phyloP scores from a whole-genome alignment of 2,797 vertebrate species.

The Mus spretus region DNA sequence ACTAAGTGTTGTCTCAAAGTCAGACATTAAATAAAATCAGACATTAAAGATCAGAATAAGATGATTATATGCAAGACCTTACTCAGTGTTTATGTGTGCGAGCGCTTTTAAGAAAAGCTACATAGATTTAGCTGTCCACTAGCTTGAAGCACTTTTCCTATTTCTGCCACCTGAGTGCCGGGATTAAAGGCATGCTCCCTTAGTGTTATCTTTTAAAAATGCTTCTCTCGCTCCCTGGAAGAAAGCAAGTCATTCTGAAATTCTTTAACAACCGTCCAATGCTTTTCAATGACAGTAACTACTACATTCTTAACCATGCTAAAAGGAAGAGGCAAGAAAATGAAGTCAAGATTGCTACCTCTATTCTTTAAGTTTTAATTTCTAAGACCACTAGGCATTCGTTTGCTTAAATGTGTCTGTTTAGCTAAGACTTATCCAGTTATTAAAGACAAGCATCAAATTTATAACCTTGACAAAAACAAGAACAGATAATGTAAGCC shows the following conservation, averaged over 20 bases:
- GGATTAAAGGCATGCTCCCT: not conserved
- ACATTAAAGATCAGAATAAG: conserved; percentile 18
- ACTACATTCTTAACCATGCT: not conserved
- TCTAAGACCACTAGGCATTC: conserved; percentile 9
- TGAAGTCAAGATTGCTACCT: not conserved
- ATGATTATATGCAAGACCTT: not conserved
- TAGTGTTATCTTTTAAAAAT: not conserved
- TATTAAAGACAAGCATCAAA: conserved; percentile 2
- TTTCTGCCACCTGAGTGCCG: not conserved
- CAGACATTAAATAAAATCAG: not conserved
- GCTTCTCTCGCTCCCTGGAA: not conserved
- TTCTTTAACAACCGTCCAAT: not conserved
- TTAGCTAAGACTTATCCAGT: not conserved
- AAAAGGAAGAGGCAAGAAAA: conserved; percentile 2
- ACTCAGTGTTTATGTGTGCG: not conserved
- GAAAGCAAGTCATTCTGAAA: conserved; percentile 37
- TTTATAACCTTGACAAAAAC: conserved; percentile 28
- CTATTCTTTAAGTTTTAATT: conserved; percentile 40
- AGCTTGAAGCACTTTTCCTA: not conserved
- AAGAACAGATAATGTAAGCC: not conserved
- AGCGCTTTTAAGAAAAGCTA: not conserved
- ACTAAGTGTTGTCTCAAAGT: not conserved
- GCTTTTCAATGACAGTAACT: not conserved
- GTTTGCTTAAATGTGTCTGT: not conserved
- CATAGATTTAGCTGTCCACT: not conserved